phyloP scores from a whole-genome alignment of 1,140 invertebrate genomes.

The Ladona fulva region DNA sequence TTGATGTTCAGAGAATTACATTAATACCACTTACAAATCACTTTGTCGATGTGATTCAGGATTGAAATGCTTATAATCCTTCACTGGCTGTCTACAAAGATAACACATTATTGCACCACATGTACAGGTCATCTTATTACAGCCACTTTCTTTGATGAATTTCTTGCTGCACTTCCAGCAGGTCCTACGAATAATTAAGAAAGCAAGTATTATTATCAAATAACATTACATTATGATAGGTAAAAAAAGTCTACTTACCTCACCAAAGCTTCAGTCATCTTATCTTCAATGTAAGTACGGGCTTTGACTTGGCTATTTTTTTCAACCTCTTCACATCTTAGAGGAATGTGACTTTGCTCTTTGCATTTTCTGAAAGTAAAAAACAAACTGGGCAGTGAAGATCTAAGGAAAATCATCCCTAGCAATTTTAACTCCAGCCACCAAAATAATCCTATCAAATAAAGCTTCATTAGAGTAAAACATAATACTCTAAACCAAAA shows the following conservation, averaged over 20 bases:
- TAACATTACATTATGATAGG: neutral
- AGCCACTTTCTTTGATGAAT: slow-evolving; percentile 55
- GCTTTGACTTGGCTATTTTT: slow-evolving; percentile 44
- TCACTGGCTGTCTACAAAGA: slow-evolving; percentile 47
- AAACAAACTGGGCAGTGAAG: slow-evolving; percentile 18
- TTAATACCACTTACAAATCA: slow-evolving; percentile 26
- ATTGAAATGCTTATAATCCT: slow-evolving; percentile 51
- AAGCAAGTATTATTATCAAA: too few species aligned
- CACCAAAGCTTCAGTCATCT: slow-evolving; percentile 55
- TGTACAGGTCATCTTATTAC: slow-evolving; percentile 59
- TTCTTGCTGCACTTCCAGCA: slow-evolving; percentile 49
- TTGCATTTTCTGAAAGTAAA: slow-evolving; percentile 43
- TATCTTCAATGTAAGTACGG: slow-evolving; percentile 50
- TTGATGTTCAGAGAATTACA: slow-evolving; percentile 11
- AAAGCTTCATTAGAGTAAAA: too few species aligned
- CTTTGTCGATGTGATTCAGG: slow-evolving; percentile 32
- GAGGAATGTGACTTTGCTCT: slow-evolving; percentile 52
- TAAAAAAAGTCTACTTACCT: too few species aligned
- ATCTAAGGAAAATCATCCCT: neutral
- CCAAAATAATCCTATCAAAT: too few species aligned
- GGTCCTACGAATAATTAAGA: slow-evolving; percentile 34
- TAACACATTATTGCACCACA: slow-evolving; percentile 63
- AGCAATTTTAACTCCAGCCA: too few species aligned
- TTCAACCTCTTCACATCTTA: slow-evolving; percentile 50
- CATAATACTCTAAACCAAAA: too few species aligned